phyloP scores from a whole-genome alignment of 2,888 invertebrate species.

The Nymphalis c-album region DNA sequence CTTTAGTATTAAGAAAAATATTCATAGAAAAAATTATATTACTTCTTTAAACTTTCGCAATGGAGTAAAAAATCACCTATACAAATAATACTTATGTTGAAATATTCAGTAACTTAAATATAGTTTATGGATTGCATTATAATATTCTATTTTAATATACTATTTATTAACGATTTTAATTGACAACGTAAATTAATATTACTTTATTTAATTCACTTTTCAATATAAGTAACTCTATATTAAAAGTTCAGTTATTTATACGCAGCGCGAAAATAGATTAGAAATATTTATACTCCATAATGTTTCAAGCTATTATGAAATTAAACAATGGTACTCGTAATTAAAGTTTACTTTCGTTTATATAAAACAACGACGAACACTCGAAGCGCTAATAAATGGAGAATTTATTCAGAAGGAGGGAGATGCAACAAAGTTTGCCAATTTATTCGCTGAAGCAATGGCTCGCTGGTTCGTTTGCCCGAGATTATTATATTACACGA shows the following conservation, averaged over 20 bases:
- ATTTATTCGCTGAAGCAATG: constrained; percentile 37
- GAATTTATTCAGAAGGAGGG: constrained; percentile 34
- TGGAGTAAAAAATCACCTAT: too few relatives aligned
- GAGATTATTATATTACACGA: constrained; percentile 10
- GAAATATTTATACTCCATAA: neutral
- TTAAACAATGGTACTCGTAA: constrained; percentile 22
- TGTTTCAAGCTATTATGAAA: constrained; percentile 12
- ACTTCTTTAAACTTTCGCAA: too few relatives aligned
- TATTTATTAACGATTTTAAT: too few relatives aligned
- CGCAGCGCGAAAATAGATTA: neutral
- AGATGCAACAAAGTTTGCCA: constrained; percentile 40
- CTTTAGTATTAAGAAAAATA: too few relatives aligned
- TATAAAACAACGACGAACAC: constrained; percentile 7
- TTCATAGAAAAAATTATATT: too few relatives aligned
- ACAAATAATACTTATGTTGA: too few relatives aligned
- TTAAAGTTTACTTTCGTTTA: constrained; percentile 17
- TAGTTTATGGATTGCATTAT: too few relatives aligned
- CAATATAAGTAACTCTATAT: neutral
- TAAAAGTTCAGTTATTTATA: neutral
- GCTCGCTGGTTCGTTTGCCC: constrained; percentile 4
- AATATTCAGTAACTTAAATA: too few relatives aligned
- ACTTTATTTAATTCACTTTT: too few relatives aligned
- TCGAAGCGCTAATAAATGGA: constrained; percentile 22
- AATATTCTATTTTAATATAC: too few relatives aligned
- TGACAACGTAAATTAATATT: too few relatives aligned